A percentile compares a stretch with the other conserved stretches of the same genome.
These are phyloP conservation scores for Lophura nycthemera DNA, from an alignment of 2,113 vertebrate species.

Conservation along the genomic window DNA sequence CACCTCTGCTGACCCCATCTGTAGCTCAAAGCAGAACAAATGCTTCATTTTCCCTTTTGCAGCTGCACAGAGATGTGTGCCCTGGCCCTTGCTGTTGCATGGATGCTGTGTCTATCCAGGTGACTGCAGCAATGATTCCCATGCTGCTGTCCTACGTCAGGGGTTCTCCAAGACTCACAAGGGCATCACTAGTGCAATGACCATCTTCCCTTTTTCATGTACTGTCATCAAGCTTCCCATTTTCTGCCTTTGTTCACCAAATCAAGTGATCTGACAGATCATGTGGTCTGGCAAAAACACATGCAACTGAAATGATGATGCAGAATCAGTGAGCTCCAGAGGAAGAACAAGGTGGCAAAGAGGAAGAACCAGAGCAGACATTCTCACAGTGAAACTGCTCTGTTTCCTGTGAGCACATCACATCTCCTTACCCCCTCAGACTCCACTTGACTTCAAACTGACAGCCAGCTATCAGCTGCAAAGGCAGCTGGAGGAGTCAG, in stretches of 20 bases:
- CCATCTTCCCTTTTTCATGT: conserved; percentile 18
- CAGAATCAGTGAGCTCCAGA: not conserved
- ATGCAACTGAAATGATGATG: not conserved
- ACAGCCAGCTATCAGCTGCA: not conserved
- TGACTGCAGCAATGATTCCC: not conserved
- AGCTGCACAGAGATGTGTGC: not conserved
- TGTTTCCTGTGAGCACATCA: not conserved
- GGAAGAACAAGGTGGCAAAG: not conserved
- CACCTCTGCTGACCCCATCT: not conserved
- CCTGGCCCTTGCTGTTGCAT: not conserved
- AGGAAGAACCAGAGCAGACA: not conserved
- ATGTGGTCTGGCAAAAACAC: not conserved
- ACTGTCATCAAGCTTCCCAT: conserved; percentile 15
- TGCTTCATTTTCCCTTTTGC: not conserved
- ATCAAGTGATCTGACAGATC: not conserved
- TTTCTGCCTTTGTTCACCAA: conserved; percentile 14
- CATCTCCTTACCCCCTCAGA: not conserved
- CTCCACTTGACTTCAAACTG: not conserved
- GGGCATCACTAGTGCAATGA: not conserved
- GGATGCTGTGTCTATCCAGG: not conserved
- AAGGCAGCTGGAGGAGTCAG: not conserved
- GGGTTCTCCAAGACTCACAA: not conserved
- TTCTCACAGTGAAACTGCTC: not conserved
- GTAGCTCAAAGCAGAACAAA: conserved; percentile 11
- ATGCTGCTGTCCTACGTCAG: not conserved